A percentile compares a stretch with the other conserved stretches of the same genome.
phyloP scores from a whole-genome alignment of 2,113 vertebrate genomes.

The Istiophorus platypterus region DNA sequence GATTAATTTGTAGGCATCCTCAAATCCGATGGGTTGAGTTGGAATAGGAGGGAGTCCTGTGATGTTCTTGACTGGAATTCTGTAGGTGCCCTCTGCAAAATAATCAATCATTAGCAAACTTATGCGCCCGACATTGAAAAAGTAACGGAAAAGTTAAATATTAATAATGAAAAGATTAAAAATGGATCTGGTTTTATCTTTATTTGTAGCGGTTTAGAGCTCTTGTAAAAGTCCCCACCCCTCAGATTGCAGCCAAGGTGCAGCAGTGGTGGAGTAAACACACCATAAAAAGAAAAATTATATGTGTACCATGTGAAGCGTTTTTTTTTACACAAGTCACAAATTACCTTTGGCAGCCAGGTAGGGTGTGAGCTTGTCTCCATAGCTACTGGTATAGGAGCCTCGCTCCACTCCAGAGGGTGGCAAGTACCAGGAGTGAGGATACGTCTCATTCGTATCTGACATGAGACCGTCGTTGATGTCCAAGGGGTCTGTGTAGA shows the following conservation, averaged over 20 bases:
- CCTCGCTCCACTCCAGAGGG: conserved; percentile 90
- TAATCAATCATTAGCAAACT: neutral
- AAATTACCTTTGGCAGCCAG: conserved; percentile 84
- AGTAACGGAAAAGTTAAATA: neutral
- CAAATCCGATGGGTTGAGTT: conserved; percentile 91
- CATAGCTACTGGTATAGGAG: conserved; percentile 80
- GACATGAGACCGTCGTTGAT: conserved; percentile 87
- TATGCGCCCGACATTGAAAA: neutral
- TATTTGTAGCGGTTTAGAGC: neutral
- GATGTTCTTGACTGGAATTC: conserved; percentile 74
- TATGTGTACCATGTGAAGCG: neutral
- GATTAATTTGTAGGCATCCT: conserved; percentile 87
- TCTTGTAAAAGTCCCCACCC: neutral
- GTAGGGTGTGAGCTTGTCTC: conserved; percentile 90
- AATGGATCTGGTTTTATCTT: neutral
- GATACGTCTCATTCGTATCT: conserved; percentile 86
- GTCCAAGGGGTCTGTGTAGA: conserved; percentile 91
- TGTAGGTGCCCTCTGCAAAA: conserved; percentile 83
- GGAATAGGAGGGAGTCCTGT: conserved; percentile 88
- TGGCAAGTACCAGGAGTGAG: conserved; percentile 90
- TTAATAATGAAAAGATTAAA: neutral
- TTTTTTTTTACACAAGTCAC: neutral
- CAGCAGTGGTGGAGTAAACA: neutral
- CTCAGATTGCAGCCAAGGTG: neutral
- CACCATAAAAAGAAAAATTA: neutral